Evolutionary conservation across 1,140 invertebrate genomes (phyloP), one percentile per base, ranked within the genome.

Genomic region (Heliconius nattereri): DNA sequence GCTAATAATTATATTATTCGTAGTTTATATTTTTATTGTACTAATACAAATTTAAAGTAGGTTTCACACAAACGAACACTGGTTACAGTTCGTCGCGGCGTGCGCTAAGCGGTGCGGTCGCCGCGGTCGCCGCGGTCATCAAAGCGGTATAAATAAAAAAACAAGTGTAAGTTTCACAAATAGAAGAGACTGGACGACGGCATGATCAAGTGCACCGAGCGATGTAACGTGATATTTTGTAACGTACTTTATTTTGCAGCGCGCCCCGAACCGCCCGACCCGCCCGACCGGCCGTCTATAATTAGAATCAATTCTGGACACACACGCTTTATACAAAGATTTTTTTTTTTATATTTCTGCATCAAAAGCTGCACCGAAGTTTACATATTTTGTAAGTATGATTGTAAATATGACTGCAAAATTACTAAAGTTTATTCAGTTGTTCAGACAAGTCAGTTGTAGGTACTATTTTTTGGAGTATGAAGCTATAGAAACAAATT

Each of bases 161-260:
- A 91, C 79, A 85, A 87, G 79, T 71, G 52, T 37, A 72, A 76
- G 76, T 23, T 37, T 83, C 75, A 90, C 86, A 93, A 93, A 92
- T 90, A 92, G 90, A 92, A 90, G 86, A 90, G 85, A 72, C 81
- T 77, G 86, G 89, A 90, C 90, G 91, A 92, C 90, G 87, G 89
- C 89, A 92, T 91, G 91, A 93, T 93, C 91, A 93, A 93, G 90
- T 89, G 88, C 85, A 88, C 87, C 87, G 88, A 85, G 83, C 85
- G 90, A 88, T 92, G 91, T 93, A 93, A 93, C 85, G 78, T 85
- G 91, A 93, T 92, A 92, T 89, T 89, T 86, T 88, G 87, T 86
- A 83, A 84, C 85, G 87, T 89, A 87, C 87, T 86, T 90, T 89
- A 91, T 90, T 84, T 78, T 84, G 84, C 85, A 80, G 79, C 71